These are phyloP conservation scores for Syngnathoides biaculeatus DNA, from an alignment of 2,113 vertebrate species.

Conservation along the genomic window DNA sequence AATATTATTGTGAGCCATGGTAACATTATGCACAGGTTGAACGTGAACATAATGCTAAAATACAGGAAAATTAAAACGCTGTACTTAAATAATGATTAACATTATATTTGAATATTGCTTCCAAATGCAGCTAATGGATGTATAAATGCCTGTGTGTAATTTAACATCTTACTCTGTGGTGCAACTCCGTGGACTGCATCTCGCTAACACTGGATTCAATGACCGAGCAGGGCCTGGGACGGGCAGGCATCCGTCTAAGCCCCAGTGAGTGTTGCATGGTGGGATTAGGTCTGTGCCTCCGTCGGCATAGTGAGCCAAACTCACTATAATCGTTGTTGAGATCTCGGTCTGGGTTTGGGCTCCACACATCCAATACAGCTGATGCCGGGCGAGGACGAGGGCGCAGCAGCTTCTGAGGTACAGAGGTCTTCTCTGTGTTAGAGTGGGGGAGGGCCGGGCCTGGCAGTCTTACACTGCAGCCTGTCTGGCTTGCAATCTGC, in stretches of 20 bases:
- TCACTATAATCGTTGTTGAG: conserved; percentile 55
- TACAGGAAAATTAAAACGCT: background rate
- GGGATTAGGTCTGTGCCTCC: conserved; percentile 54
- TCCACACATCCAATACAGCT: conserved; percentile 57
- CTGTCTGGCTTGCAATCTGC: conserved; percentile 68
- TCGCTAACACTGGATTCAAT: conserved; percentile 67
- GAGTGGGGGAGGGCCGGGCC: conserved; percentile 45
- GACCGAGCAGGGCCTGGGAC: conserved; percentile 66
- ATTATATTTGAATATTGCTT: conserved; percentile 12
- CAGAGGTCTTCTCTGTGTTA: conserved; percentile 64
- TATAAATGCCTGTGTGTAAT: conserved; percentile 35
- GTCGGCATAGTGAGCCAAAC: conserved; percentile 61
- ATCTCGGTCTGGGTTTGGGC: conserved; percentile 46
- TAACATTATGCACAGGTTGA: no score
- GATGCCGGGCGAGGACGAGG: conserved; percentile 60
- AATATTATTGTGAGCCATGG: no score
- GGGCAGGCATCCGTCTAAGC: conserved; percentile 44
- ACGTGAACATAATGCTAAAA: no score
- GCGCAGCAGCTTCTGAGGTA: conserved; percentile 40
- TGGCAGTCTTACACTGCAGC: conserved; percentile 48
- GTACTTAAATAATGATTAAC: no score
- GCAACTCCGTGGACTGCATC: conserved; percentile 57
- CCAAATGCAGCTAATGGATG: conserved; percentile 18
- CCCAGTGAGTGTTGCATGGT: conserved; percentile 41
- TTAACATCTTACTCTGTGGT: conserved; percentile 65